These are phyloP conservation scores for Ia io DNA, from an alignment of 2,113 vertebrate genomes.

Conservation along the genomic window DNA sequence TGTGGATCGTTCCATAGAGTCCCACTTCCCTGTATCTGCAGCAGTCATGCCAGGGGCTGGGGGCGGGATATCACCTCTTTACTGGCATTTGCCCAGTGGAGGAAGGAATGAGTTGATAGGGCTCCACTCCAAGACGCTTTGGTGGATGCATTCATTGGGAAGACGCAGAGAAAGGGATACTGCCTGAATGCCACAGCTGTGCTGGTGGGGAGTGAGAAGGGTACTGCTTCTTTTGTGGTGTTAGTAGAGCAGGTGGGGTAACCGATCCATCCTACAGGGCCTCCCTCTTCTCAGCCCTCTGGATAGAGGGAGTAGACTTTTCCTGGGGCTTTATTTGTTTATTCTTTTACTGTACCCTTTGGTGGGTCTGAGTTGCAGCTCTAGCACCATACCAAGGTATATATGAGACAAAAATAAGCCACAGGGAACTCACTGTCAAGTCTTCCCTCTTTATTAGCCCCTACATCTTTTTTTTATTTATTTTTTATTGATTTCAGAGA, in stretches of 20 bases:
- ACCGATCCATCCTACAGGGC: neutral
- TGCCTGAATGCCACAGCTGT: neutral
- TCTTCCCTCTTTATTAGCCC: neutral
- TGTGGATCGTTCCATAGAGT: neutral
- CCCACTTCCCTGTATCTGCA: neutral
- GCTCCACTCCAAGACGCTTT: neutral
- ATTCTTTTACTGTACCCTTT: neutral
- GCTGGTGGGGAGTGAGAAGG: neutral
- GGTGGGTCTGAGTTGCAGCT: neutral
- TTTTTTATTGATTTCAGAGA: too few species aligned
- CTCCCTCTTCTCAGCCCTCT: neutral
- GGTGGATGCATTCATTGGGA: neutral
- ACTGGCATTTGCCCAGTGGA: neutral
- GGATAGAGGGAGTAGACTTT: neutral
- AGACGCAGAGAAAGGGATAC: neutral
- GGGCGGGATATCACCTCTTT: neutral
- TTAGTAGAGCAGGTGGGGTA: neutral
- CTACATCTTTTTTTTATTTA: neutral
- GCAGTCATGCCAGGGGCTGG: neutral
- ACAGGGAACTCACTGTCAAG: neutral
- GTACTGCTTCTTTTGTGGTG: neutral
- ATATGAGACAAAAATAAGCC: neutral
- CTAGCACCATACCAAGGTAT: neutral
- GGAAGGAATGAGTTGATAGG: neutral
- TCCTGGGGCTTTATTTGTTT: neutral